phyloP scores from a whole-genome alignment of 2,888 invertebrate species.

The Cephonodes hylas region DNA sequence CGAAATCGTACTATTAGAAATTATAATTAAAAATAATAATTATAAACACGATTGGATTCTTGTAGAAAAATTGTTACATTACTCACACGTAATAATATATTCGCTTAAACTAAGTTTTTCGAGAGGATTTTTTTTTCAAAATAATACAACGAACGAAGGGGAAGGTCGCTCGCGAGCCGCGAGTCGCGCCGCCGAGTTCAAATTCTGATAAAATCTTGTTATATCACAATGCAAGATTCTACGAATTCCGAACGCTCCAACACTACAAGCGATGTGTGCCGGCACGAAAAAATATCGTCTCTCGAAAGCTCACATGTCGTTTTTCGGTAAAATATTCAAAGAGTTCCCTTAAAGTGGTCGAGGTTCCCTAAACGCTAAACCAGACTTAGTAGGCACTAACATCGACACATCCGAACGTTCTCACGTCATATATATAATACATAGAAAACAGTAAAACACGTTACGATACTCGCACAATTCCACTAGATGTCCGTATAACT shows the following conservation, averaged over 20 bases:
- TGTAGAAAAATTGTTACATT: constrained; percentile 74
- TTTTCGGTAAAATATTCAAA: constrained; percentile 66
- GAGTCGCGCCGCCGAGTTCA: constrained; percentile 20
- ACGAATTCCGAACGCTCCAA: constrained; percentile 41
- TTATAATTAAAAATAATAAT: constrained; percentile 44
- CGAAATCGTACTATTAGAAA: constrained; percentile 44
- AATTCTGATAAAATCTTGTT: constrained; percentile 60
- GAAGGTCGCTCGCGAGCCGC: constrained; percentile 7
- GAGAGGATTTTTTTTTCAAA: constrained; percentile 56
- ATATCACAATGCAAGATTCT: constrained; percentile 45
- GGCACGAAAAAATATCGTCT: constrained; percentile 50
- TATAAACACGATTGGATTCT: constrained; percentile 51
- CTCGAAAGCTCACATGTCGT: constrained; percentile 64
- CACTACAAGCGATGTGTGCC: constrained; percentile 24
- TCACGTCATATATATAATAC: constrained; percentile 66
- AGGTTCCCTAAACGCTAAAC: constrained; percentile 65
- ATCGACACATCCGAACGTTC: constrained; percentile 64
- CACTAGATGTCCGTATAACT: constrained; percentile 72
- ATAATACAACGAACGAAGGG: constrained; percentile 10
- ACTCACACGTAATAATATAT: constrained; percentile 59
- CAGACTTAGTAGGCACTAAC: constrained; percentile 77
- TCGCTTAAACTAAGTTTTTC: constrained; percentile 65
- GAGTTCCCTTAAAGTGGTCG: constrained; percentile 47
- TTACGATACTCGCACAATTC: constrained; percentile 73
- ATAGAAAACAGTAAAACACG: constrained; percentile 74